Evolutionary conservation across 1,140 invertebrate genomes (phyloP).

Genomic region (Brachystomella parvula): DNA sequence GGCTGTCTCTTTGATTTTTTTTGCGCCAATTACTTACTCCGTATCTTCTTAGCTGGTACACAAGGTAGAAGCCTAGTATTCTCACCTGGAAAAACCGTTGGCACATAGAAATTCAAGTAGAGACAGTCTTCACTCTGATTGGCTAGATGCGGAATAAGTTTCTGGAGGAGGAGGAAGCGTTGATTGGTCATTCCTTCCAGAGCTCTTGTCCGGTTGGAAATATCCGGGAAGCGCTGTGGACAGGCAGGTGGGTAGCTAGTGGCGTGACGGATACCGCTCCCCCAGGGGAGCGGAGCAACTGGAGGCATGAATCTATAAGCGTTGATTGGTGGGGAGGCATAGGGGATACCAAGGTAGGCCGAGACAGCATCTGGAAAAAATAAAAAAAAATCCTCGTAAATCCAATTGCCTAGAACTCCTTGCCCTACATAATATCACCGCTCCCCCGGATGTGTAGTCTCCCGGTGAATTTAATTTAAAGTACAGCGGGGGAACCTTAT

Average conservation of each 20-base stretch:
- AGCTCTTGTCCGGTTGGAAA: constrained; percentile 60
- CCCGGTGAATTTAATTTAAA: too few relatives aligned
- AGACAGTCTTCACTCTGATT: constrained; percentile 86
- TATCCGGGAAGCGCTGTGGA: constrained; percentile 64
- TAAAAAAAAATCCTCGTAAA: neutral
- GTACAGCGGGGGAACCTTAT: too few relatives aligned
- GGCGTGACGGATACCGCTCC: constrained; percentile 58
- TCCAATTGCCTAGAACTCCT: neutral
- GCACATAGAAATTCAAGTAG: constrained; percentile 57
- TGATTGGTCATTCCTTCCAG: constrained; percentile 60
- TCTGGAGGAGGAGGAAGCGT: constrained; percentile 57
- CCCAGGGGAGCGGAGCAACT: constrained; percentile 50
- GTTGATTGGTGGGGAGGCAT: constrained; percentile 36
- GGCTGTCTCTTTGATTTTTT: too few relatives aligned
- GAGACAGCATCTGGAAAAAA: constrained; percentile 29
- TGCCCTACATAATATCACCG: neutral
- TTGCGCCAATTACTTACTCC: too few relatives aligned
- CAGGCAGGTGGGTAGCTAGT: constrained; percentile 66
- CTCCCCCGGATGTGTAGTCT: too few relatives aligned
- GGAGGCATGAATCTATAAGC: constrained; percentile 37
- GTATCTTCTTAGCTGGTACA: too few relatives aligned
- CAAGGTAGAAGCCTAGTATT: too few relatives aligned
- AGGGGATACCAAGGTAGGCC: constrained; percentile 33
- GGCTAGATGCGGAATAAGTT: constrained; percentile 55
- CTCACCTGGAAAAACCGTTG: constrained; percentile 26